phyloP scores from a whole-genome alignment of 2,888 invertebrate genomes.

The Uloborus plumipes region DNA sequence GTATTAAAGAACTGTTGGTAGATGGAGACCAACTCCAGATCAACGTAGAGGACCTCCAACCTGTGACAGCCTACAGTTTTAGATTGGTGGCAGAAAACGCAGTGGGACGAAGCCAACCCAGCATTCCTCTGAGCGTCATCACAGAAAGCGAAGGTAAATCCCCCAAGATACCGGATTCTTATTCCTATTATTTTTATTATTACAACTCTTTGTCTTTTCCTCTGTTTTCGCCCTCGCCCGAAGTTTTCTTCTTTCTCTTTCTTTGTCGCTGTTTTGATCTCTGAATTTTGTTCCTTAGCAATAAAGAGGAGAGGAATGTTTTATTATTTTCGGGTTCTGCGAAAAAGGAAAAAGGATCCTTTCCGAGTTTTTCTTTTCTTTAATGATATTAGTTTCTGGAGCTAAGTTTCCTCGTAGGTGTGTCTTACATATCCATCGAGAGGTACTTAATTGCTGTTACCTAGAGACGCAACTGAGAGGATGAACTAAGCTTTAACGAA shows the following conservation, averaged over 20 bases:
- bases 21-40: constrained; percentile 57
- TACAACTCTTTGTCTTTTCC: constrained; percentile 9
- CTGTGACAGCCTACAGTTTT: constrained; percentile 93
- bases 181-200: neutral
- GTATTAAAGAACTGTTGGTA: constrained; percentile 31
- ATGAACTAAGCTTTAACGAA: too few relatives aligned
- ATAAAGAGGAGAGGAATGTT: constrained; percentile 46
- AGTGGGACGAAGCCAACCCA: constrained; percentile 91
- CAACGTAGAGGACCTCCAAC: constrained; percentile 78
- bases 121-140: constrained; percentile 92
- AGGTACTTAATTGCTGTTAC: too few relatives aligned
- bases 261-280: constrained; percentile 13
- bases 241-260: neutral
- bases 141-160: constrained; percentile 87
- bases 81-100: constrained; percentile 94
- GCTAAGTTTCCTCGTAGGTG: neutral
- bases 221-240: constrained; percentile 6
- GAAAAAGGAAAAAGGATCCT: constrained; percentile 7
- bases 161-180: constrained; percentile 5
- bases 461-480: too few relatives aligned
- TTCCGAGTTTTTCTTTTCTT: constrained; percentile 10
- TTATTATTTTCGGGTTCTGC: constrained; percentile 30
- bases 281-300: constrained; percentile 33
- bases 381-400: constrained; percentile 56
- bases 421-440: too few relatives aligned